Evolutionary conservation across 2,113 vertebrate genomes (phyloP).

Genomic region (Oxygymnocypris stewartii): DNA sequence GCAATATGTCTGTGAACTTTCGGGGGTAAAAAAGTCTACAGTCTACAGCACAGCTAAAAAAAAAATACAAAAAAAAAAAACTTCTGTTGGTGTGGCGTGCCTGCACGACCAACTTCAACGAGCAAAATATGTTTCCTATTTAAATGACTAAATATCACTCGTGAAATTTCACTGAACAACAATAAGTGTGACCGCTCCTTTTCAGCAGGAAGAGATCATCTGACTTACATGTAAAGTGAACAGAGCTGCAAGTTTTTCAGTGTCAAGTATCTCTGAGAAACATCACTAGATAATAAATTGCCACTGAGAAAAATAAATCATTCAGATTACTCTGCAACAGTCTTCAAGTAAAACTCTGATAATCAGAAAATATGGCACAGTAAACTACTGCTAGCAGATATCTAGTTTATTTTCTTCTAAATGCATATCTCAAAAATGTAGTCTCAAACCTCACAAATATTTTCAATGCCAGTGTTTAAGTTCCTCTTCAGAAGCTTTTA

Average conservation of each 20-base stretch:
- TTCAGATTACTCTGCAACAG: not conserved
- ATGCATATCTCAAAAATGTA: not conserved
- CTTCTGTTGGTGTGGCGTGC: not conserved
- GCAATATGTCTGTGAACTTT: not conserved
- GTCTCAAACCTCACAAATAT: not conserved
- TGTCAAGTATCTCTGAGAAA: not conserved
- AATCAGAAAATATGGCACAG: no score
- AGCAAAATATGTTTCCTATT: not conserved
- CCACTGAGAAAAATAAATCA: no score
- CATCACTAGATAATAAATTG: not conserved
- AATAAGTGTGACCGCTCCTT: not conserved
- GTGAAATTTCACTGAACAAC: not conserved
- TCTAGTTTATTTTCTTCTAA: slow-evolving; percentile 7
- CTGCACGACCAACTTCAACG: not conserved
- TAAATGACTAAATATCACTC: not conserved
- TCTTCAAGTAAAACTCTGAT: not conserved
- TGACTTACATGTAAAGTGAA: not conserved
- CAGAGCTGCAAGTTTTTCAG: not conserved
- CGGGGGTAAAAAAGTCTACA: not conserved
- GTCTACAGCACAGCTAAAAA: no score
- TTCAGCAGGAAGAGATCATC: not conserved
- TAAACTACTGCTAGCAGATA: not conserved
- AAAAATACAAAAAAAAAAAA: not conserved
- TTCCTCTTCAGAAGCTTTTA: not conserved
- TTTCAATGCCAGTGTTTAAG: not conserved